Conservation (phyloP, 2,888 invertebrate genomes). For the Lycocerus yunnanus region DNA sequence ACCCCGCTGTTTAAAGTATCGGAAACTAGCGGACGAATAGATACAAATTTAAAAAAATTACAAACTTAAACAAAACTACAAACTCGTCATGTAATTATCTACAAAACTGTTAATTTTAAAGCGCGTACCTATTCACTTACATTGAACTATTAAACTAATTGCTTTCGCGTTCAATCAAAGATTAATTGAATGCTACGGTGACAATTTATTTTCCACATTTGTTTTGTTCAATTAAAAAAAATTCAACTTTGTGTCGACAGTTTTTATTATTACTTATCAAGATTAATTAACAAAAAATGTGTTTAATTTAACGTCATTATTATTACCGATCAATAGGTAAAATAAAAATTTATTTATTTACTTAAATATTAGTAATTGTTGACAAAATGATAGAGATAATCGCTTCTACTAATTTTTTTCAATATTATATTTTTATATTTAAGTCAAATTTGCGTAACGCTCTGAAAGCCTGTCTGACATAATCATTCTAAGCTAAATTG, state of each 20-base stretch:
- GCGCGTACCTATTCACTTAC: not conserved
- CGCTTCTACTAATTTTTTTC: not conserved
- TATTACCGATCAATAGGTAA: not conserved
- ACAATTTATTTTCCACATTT: slow-evolving; percentile 6
- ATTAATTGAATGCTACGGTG: slow-evolving; percentile 11
- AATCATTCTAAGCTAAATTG: not conserved
- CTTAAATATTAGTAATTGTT: not conserved
- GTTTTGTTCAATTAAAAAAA: slow-evolving; percentile 6
- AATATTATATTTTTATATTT: not conserved
- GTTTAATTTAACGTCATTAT: not conserved
- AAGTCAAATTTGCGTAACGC: not conserved
- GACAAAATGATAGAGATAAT: not conserved
- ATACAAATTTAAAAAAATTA: not conserved
- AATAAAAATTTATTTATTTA: not conserved
- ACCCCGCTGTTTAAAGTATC: not conserved
- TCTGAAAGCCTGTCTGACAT: not conserved
- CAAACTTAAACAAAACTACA: not conserved
- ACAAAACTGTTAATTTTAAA: not conserved
- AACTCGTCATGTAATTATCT: not conserved
- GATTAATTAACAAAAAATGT: not conserved
- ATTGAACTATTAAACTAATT: slow-evolving; percentile 13
- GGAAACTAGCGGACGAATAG: not conserved
- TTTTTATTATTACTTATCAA: not conserved
- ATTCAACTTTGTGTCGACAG: not conserved
- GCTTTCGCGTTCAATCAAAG: slow-evolving; percentile 10